phyloP scores from a whole-genome alignment of 35 echinoderm and acorn worm species.

The Ophiothrix spiculata region DNA sequence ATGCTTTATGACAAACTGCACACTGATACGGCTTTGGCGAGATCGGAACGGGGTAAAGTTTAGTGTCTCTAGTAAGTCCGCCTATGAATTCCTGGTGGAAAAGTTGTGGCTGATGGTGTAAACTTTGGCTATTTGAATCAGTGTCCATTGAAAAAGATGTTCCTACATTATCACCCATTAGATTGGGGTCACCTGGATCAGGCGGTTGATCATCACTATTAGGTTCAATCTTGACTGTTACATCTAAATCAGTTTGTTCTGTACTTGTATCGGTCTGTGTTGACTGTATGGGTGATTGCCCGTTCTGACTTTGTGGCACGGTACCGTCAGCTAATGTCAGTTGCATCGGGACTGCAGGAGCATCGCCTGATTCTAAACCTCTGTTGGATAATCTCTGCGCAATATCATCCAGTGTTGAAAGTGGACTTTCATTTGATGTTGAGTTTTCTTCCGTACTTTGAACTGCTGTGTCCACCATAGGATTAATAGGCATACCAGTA shows the following conservation, averaged over 20 bases:
- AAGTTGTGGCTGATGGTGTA: background rate
- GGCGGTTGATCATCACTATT: background rate
- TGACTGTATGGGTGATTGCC: background rate
- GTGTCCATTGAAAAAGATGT: too few relatives aligned
- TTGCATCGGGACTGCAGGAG: background rate
- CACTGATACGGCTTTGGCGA: background rate
- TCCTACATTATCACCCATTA: too few relatives aligned
- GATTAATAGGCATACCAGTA: background rate
- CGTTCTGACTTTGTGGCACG: background rate
- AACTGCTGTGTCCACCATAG: background rate
- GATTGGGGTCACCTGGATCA: too few relatives aligned
- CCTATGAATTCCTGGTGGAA: background rate
- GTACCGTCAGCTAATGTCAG: background rate
- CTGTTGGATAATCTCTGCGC: background rate
- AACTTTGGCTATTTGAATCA: too few relatives aligned
- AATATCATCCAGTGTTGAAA: background rate
- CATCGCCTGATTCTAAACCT: background rate
- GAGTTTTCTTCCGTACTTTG: background rate
- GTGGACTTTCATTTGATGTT: background rate
- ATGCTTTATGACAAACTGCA: slow-evolving; percentile 7
- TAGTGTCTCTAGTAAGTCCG: background rate
- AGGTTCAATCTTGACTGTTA: background rate
- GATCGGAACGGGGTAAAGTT: background rate
- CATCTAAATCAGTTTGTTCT: background rate
- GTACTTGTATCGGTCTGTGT: background rate